Percentiles rank a stretch among this genome's conserved stretches.
Conservation (phyloP, 2,113 vertebrate genomes). For the Anhinga anhinga region DNA sequence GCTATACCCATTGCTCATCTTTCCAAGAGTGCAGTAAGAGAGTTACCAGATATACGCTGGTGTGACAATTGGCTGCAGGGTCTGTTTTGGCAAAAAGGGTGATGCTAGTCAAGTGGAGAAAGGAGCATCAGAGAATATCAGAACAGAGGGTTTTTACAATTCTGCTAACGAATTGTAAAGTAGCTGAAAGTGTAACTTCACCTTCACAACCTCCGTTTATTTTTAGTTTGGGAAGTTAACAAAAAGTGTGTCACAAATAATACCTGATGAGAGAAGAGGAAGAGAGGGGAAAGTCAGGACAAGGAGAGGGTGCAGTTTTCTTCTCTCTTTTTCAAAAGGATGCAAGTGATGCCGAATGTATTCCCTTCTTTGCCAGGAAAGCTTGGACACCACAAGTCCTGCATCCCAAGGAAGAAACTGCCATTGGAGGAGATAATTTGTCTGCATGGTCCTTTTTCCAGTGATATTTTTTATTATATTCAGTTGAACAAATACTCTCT, state of each 20-base stretch:
- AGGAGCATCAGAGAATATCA: not conserved
- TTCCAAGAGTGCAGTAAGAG: not conserved
- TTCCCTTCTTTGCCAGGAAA: not conserved
- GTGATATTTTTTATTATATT: not conserved
- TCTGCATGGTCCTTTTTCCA: not conserved
- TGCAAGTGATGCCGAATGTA: not conserved
- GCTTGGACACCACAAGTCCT: not conserved
- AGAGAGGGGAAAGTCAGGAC: not conserved
- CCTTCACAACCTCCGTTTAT: not conserved
- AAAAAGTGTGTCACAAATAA: not conserved
- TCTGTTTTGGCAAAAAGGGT: conserved; percentile 15
- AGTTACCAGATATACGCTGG: not conserved
- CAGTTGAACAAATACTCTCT: not conserved
- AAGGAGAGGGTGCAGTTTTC: not conserved
- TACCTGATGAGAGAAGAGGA: not conserved
- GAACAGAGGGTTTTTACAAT: not conserved
- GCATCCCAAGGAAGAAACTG: not conserved
- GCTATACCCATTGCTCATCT: not conserved
- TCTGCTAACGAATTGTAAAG: not conserved
- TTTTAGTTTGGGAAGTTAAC: not conserved
- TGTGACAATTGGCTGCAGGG: conserved; percentile 25
- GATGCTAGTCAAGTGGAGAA: conserved; percentile 11
- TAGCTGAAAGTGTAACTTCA: not conserved
- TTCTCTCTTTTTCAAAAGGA: not conserved
- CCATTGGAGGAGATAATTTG: not conserved